Conservation (phyloP, 2,797 vertebrate genomes). For the Pyrocephalus nanus region DNA sequence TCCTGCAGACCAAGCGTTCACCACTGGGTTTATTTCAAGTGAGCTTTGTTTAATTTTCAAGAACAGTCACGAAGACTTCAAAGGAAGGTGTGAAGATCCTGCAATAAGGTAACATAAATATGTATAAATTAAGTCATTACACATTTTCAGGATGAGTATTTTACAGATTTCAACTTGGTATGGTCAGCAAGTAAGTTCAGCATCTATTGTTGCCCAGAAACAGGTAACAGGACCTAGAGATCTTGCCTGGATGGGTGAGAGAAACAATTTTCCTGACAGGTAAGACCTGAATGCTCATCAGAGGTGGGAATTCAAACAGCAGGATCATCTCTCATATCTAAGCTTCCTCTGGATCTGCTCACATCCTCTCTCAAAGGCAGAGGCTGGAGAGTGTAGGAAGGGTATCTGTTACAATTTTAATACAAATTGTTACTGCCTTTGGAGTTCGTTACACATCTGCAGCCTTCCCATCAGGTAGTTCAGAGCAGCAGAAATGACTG, state of each 20-base stretch:
- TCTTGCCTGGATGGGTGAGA: background rate
- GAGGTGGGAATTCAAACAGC: background rate
- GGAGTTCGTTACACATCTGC: background rate
- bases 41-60: background rate
- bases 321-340: background rate
- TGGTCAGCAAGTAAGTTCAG: background rate
- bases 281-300: background rate
- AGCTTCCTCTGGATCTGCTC: background rate
- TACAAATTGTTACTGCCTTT: background rate
- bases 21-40: background rate
- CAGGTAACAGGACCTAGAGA: background rate
- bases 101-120: fast-evolving
- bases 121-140: background rate
- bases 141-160: background rate
- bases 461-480: background rate
- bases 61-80: background rate
- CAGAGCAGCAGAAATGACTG: background rate
- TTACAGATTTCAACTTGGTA: background rate
- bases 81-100: background rate
- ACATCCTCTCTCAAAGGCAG: background rate
- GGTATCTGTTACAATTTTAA: background rate
- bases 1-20: background rate
- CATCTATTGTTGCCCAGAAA: background rate
- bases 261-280: background rate
- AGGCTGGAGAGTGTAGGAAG: background rate